These are phyloP conservation scores for Dryas iulia DNA, from an alignment of 1,140 invertebrate species.

Conservation along the genomic window DNA sequence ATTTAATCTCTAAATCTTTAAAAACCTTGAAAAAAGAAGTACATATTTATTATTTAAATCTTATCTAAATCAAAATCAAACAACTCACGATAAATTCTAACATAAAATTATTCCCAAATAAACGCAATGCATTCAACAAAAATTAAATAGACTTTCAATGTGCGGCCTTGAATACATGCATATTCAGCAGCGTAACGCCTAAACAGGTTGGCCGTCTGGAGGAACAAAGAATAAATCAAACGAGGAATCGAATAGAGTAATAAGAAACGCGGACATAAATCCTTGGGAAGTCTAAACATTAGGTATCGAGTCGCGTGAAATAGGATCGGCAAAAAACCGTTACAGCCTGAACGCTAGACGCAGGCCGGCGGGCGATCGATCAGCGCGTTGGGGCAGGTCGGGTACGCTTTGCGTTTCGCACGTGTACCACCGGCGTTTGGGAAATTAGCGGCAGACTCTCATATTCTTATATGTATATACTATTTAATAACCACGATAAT, in stretches of 20 bases:
- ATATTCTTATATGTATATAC: not conserved
- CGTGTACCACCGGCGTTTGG: conserved; percentile 35
- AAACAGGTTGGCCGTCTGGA: conserved; percentile 21
- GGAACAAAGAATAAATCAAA: conserved; percentile 20
- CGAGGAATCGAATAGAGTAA: conserved; percentile 11
- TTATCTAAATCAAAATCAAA: not conserved
- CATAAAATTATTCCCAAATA: not conserved
- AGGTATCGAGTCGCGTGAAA: conserved; percentile 16
- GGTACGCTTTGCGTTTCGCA: conserved; percentile 43
- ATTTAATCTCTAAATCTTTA: not conserved
- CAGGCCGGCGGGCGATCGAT: conserved; percentile 59
- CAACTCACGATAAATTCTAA: not conserved
- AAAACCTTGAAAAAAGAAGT: too few relatives aligned
- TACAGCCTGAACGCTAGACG: conserved; percentile 43
- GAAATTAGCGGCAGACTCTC: conserved; percentile 17
- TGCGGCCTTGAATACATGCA: conserved; percentile 23
- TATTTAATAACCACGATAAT: too few relatives aligned
- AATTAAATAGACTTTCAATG: conserved; percentile 17
- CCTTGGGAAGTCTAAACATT: conserved; percentile 27
- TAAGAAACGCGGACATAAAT: conserved; percentile 18
- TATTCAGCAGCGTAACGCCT: conserved; percentile 15
- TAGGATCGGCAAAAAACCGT: conserved; percentile 30
- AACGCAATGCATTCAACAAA: not conserved
- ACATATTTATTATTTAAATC: not conserved
- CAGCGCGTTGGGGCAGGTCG: conserved; percentile 62